These are phyloP conservation scores for Spilogale gracilis DNA, from an alignment of 2,113 vertebrate species.

Conservation along the genomic window DNA sequence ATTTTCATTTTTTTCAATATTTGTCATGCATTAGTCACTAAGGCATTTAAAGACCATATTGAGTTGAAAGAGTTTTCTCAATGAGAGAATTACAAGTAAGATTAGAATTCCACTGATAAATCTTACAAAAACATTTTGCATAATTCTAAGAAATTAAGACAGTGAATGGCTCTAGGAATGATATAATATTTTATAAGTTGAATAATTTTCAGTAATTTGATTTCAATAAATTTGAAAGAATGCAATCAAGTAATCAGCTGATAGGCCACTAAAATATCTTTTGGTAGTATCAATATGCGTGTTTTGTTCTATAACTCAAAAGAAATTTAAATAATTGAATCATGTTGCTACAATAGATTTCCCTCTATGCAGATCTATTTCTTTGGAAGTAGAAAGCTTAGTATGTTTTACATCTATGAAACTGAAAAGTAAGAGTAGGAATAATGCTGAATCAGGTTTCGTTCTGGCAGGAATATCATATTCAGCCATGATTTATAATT, in stretches of 20 bases:
- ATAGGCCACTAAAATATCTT: slow-evolving; percentile 12
- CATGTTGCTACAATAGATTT: background rate
- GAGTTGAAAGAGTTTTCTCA: background rate
- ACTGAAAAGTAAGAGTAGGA: background rate
- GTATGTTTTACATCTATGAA: background rate
- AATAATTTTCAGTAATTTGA: background rate
- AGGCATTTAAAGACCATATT: background rate
- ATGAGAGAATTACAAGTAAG: background rate
- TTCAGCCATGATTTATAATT: background rate
- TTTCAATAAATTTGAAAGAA: background rate
- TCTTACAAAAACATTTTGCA: background rate
- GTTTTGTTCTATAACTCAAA: background rate
- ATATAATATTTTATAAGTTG: background rate
- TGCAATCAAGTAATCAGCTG: background rate
- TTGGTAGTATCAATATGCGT: background rate
- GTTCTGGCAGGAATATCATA: background rate
- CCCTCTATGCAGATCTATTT: background rate
- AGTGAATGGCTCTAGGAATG: background rate
- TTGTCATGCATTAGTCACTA: background rate
- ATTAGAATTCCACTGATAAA: background rate
- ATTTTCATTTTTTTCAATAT: background rate
- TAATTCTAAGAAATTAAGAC: background rate
- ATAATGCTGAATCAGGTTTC: background rate
- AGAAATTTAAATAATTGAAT: background rate
- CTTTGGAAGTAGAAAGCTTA: background rate